phyloP scores from a whole-genome alignment of 2,113 vertebrate species.

The Parus major region DNA sequence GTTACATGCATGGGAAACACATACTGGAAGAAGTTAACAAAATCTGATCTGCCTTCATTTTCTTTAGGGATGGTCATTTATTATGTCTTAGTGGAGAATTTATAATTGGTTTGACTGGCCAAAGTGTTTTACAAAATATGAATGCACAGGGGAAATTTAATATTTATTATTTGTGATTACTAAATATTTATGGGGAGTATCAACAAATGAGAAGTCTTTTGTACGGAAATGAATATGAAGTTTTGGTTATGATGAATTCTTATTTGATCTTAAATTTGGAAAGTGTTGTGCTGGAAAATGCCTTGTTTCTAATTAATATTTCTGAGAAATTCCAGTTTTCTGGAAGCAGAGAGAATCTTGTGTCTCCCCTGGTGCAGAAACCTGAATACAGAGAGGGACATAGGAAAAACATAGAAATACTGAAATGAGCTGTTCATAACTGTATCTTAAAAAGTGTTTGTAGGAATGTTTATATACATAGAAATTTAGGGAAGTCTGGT shows the following conservation, averaged over 20 bases:
- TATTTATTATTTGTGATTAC: not conserved
- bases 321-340: not conserved
- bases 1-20: not conserved
- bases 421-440: not conserved
- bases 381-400: fast-evolving
- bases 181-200: not conserved
- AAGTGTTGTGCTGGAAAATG: not conserved
- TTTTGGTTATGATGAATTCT: not conserved
- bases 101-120: not conserved
- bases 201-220: not conserved
- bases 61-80: not conserved
- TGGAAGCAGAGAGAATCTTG: not conserved
- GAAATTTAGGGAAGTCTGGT: not conserved
- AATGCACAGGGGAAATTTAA: not conserved
- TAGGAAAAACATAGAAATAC: not conserved
- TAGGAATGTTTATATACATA: not conserved
- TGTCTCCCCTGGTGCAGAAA: not conserved
- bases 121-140: not conserved
- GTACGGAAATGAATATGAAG: not conserved
- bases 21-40: not conserved
- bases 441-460: not conserved
- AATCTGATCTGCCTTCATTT: not conserved
- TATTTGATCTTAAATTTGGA: not conserved
- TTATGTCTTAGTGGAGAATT: not conserved
- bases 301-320: not conserved